These are phyloP conservation scores for Pyrochroa serraticornis DNA, from an alignment of 2,888 invertebrate genomes.

Conservation along the genomic window DNA sequence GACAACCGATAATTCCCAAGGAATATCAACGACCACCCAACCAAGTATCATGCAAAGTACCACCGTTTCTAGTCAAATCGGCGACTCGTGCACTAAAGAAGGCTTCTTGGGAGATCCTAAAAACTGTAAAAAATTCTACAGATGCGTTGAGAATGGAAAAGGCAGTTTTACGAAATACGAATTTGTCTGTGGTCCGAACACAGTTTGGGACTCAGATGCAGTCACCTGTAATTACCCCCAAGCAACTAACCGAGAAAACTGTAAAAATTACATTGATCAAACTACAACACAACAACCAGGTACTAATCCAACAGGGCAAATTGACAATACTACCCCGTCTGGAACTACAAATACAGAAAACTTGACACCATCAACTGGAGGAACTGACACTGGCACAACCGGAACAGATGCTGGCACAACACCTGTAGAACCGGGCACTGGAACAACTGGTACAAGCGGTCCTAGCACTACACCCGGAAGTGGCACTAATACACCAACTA, in stretches of 20 bases:
- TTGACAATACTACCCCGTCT: conserved; percentile 23
- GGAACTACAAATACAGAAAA: conserved; percentile 24
- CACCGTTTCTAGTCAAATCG: conserved; percentile 21
- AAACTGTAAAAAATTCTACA: conserved; percentile 51
- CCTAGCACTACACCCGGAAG: no score
- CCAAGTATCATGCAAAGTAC: conserved; percentile 22
- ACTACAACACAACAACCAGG: conserved; percentile 7
- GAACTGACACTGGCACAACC: conserved; percentile 13
- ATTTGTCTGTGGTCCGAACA: conserved; percentile 72
- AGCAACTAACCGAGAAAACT: conserved; percentile 60
- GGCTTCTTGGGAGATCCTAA: conserved; percentile 48
- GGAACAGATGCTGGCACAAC: conserved; percentile 20
- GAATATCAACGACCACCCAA: conserved; percentile 22
- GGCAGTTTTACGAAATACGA: conserved; percentile 67
- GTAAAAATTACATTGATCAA: conserved; percentile 16
- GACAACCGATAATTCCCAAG: conserved; percentile 7
- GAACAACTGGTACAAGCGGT: conserved; percentile 15
- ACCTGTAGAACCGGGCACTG: conserved; percentile 27
- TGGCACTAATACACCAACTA: no score
- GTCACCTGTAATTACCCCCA: conserved; percentile 69
- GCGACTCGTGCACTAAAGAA: conserved; percentile 40
- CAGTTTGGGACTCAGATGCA: conserved; percentile 73
- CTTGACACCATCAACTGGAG: conserved; percentile 16
- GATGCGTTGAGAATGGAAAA: conserved; percentile 44
- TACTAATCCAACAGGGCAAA: background rate